A percentile compares a stretch with the other conserved stretches of the same genome.
These are phyloP conservation scores for Chrysodeixis includens DNA, from an alignment of 2,888 invertebrate genomes.

Conservation along the genomic window DNA sequence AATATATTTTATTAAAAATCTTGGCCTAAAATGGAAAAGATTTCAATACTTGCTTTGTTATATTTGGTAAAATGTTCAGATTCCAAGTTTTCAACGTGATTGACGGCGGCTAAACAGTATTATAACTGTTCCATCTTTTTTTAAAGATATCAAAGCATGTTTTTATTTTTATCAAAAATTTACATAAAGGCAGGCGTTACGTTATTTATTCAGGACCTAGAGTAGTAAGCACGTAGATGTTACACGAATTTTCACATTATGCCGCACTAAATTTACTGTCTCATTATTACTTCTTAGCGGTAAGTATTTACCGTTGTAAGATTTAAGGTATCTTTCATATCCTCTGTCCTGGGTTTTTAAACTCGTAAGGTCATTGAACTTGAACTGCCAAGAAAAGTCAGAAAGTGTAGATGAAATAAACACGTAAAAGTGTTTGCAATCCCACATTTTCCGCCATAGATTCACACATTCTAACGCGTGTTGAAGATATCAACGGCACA, in stretches of 20 bases:
- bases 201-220: too few relatives aligned
- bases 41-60: constrained; percentile 1
- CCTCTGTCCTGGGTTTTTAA: too few relatives aligned
- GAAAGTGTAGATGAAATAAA: too few relatives aligned
- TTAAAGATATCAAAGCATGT: constrained; percentile 13
- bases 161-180: not conserved
- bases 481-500: constrained; percentile 24
- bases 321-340: too few relatives aligned
- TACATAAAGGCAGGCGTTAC: not conserved
- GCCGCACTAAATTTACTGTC: too few relatives aligned
- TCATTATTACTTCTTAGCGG: too few relatives aligned
- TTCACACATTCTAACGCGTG: constrained; percentile 14
- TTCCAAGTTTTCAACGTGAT: constrained; percentile 23
- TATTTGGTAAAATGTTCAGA: constrained; percentile 36
- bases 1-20: constrained; percentile 12
- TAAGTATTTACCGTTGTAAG: too few relatives aligned
- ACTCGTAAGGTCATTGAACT: too few relatives aligned
- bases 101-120: constrained; percentile 27
- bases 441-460: constrained; percentile 2
- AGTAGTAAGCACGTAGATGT: too few relatives aligned
- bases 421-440: not conserved
- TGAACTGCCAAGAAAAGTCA: too few relatives aligned
- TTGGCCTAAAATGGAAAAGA: not conserved
- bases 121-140: constrained; percentile 15
- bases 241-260: too few relatives aligned